Percentiles rank a stretch among this genome's conserved stretches.
These are phyloP conservation scores for Corapipo altera DNA, from an alignment of 2,113 vertebrate species.

Conservation along the genomic window DNA sequence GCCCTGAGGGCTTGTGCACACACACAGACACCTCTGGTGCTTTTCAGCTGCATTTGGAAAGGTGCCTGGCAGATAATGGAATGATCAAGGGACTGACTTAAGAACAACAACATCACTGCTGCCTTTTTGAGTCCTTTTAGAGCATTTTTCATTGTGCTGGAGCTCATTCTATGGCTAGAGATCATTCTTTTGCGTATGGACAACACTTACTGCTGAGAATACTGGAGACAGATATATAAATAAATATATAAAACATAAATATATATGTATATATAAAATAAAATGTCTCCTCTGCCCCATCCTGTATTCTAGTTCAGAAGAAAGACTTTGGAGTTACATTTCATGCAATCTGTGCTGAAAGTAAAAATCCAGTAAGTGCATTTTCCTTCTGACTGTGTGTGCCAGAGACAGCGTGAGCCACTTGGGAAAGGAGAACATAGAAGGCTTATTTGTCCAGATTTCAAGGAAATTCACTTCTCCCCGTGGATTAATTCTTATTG, in stretches of 20 bases:
- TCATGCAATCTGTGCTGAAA: neutral
- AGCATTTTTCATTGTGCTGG: neutral
- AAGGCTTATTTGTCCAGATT: constrained; percentile 34
- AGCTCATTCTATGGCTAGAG: neutral
- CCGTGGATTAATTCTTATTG: constrained; percentile 28
- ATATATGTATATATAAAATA: neutral
- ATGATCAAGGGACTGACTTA: neutral
- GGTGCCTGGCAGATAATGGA: neutral
- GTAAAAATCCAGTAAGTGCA: neutral
- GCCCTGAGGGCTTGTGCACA: constrained; percentile 18
- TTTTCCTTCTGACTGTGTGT: neutral
- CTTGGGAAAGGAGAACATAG: neutral
- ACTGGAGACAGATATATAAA: neutral
- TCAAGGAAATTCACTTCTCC: constrained; percentile 44
- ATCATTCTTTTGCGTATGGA: neutral
- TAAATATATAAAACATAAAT: neutral
- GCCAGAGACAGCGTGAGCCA: neutral
- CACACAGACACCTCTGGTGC: neutral
- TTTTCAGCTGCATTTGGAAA: neutral
- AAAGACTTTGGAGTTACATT: neutral
- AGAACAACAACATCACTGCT: neutral
- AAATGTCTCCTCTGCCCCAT: neutral
- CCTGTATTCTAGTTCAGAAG: neutral
- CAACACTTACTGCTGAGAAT: neutral
- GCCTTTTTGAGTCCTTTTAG: neutral